Evolutionary conservation across 2,888 invertebrate species (phyloP).

Genomic region (Resseliella maxima): DNA sequence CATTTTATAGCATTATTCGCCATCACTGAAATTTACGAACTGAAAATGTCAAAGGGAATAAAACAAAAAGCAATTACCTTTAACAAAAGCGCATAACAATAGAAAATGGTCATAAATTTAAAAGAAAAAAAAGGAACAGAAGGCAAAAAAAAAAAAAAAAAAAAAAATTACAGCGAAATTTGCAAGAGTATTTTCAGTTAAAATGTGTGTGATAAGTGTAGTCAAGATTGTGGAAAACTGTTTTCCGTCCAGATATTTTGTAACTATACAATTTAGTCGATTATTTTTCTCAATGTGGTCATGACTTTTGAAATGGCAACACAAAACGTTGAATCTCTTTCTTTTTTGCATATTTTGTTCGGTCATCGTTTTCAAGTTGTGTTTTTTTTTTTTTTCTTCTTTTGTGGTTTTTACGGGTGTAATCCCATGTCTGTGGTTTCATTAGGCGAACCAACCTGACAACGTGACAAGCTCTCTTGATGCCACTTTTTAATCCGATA

Average conservation of each 20-base stretch:
- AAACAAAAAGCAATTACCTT: slow-evolving; percentile 29
- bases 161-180: no score
- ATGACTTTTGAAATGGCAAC: not conserved
- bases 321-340: not conserved
- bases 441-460: not conserved
- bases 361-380: not conserved
- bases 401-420: not conserved
- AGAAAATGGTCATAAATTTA: not conserved
- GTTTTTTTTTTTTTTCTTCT: not conserved
- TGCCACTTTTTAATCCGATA: not conserved
- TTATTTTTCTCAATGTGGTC: not conserved
- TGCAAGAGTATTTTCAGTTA: no score
- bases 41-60: slow-evolving; percentile 1
- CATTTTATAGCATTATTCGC: not conserved
- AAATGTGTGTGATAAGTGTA: slow-evolving; percentile 8
- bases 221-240: not conserved
- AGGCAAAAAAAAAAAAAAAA: no score
- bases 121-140: not conserved
- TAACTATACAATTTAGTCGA: not conserved
- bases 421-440: slow-evolving; percentile 30
- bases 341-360: not conserved
- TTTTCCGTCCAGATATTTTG: not conserved
- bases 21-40: not conserved
- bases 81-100: slow-evolving; percentile 10
- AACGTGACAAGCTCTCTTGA: not conserved